Percentiles rank a stretch among this genome's conserved stretches.
Conservation (phyloP, 2,888 invertebrate genomes). For the Lasioglossum morio region DNA sequence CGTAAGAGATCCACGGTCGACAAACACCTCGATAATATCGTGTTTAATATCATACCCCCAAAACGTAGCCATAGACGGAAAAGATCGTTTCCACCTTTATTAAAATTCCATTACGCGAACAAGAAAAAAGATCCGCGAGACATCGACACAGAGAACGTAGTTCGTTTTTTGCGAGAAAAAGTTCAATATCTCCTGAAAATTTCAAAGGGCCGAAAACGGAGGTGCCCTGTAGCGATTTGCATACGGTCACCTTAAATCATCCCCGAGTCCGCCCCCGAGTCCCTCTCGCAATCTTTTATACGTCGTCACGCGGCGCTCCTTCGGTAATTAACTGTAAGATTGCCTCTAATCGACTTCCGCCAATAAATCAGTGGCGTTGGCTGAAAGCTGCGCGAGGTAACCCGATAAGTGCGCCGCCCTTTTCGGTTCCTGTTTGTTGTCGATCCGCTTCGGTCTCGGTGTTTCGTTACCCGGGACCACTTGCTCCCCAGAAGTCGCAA, state of each 20-base stretch:
- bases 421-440: conserved; percentile 80
- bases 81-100: background rate
- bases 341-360: conserved; percentile 80
- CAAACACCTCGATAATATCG: background rate
- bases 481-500: conserved; percentile 67
- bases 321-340: conserved; percentile 75
- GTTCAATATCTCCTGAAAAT: background rate
- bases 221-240: background rate
- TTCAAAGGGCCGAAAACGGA: background rate
- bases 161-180: background rate
- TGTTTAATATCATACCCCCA: background rate
- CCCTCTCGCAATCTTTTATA: conserved; percentile 31
- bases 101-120: background rate
- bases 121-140: no score
- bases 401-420: conserved; percentile 75
- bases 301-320: conserved; percentile 48
- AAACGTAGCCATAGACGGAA: background rate
- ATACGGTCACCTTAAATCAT: conserved; percentile 49
- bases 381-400: conserved; percentile 69
- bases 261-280: conserved; percentile 32
- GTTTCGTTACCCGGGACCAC: conserved; percentile 68
- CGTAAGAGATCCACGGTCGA: background rate
- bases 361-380: conserved; percentile 76
- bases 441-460: conserved; percentile 66
- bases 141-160: background rate